Conservation (phyloP, 2,797 vertebrate species). For the Sebastes cheni region DNA sequence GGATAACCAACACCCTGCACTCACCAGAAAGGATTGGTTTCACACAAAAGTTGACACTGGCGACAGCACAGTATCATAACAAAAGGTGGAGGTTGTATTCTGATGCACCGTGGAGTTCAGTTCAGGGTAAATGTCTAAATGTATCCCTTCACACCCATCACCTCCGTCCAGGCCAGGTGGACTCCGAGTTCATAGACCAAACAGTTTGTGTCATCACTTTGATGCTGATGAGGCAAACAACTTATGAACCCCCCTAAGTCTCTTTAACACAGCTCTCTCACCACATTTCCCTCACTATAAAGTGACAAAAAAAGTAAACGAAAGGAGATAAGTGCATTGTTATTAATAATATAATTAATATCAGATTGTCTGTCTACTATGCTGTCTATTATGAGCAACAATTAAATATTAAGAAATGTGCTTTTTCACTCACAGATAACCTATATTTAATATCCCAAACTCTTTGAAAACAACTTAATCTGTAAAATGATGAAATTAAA, state of each 20-base stretch:
- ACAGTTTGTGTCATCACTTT: slow-evolving; percentile 68
- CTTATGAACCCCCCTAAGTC: background rate
- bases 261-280: background rate
- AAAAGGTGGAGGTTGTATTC: background rate
- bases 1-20: background rate
- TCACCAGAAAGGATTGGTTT: background rate
- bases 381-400: background rate
- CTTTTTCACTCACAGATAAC: background rate
- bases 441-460: background rate
- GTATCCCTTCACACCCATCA: slow-evolving; percentile 35
- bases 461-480: background rate
- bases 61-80: background rate
- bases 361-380: background rate
- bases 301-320: background rate
- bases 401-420: background rate
- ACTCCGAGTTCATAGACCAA: slow-evolving; percentile 50
- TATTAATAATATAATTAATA: background rate
- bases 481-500: background rate
- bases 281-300: background rate
- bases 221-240: slow-evolving; percentile 52
- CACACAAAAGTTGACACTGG: background rate
- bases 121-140: slow-evolving; percentile 41
- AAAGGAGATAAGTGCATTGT: background rate
- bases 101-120: slow-evolving; percentile 21
- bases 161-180: slow-evolving; percentile 45